Base-by-base conservation (phyloP, 2,888 invertebrate genomes). In the Digitonthophagus gazella region DNA sequence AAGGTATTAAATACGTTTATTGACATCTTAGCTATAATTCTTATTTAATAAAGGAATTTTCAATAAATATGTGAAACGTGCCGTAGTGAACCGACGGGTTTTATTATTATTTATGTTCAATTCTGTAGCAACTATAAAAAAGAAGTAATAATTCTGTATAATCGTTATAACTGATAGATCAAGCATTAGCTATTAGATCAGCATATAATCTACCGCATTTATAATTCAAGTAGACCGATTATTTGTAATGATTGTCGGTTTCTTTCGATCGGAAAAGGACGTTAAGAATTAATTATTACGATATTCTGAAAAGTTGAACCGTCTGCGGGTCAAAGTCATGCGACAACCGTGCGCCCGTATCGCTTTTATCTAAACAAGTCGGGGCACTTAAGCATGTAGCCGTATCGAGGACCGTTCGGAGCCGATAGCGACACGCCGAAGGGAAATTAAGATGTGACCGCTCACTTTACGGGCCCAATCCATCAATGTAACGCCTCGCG, bases 361-460 rank as follows among this genome's bases (percentile, higher is more conserved):
- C 28, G 28, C 11, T 75, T 77, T 80, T 80, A 80, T 80, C 80
- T 80, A 78, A 80, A 80, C 80, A 80, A 79, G 80, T 76, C 75
- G 75, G 76, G 78, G 80, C 80, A 80, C 80, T 80, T 80, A 77
- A 76, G 73, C 74, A 74, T 72, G 75, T 73, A 71, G 28, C 72
- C 68, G 66, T 74, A 71, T 74, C 72, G 64, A 64, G 55, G 70
- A 57, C 76, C 76, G 75, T 75, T 75, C 74, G 74, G 75, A 73
- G 67, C 70, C 74, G 77, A 78, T 76, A 77, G 76, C 74, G 74
- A 76, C 76, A 76, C 75, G 75, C 72, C 75, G 74, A 75, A 75
- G 75, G 74, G 74, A 77, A 61, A 79, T 76, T 77, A 76, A 78
- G 78, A 77, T 75, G 78, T 78, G 77, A 77, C 78, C 78, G 75